Base-by-base conservation (phyloP, 2,797 vertebrate species). In the Danio choprae region DNA sequence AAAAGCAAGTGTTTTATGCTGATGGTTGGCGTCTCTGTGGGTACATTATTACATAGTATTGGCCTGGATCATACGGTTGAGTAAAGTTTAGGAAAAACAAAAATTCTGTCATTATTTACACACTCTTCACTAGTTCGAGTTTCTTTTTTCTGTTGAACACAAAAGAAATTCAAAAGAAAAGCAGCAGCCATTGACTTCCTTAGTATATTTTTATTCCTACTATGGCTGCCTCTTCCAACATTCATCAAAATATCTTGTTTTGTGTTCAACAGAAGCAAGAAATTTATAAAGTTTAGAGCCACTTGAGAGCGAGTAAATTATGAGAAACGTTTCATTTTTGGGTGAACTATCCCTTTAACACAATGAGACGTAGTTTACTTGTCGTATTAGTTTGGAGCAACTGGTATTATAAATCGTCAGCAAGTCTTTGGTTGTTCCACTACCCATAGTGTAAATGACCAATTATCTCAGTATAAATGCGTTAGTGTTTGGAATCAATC, bases 401-500 rank as follows among this genome's bases (percentile, higher is more conserved):
- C 38, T 64, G 15, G 22, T 6, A 77, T 18, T 44, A 75, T 20
- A 56, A 40, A 63, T 36, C 18, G 60, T 6, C 53, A 41, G 5
- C 22, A 62, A 11, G 20, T 88, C 84, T 87, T 88, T 86, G 87
- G 85, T 83, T 82, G 79, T 72, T 83, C 56, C n/a, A 58, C 18
- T 68, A 68, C 13, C n/a, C 55, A 29, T 36, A 59, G 38, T 73
- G 48, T 77, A 65, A 79, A 20, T 18, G 3, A 62, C 56, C 12
- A 59, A 69, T 62, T 13, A 22, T 38, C 43, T 3, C 0, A 76
- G 76, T 43, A 53, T 36, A 78, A 29, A 41, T 2, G 38, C 38
- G 56, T 51, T n/a, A 71, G 38, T 50, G 51, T 58, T 11, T 59
- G 15, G 43, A 56, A 22, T 59, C 22, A 53, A 51, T 63, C 16